phyloP scores from a whole-genome alignment of 2,888 invertebrate species.

The Leptogaster cylindrica region DNA sequence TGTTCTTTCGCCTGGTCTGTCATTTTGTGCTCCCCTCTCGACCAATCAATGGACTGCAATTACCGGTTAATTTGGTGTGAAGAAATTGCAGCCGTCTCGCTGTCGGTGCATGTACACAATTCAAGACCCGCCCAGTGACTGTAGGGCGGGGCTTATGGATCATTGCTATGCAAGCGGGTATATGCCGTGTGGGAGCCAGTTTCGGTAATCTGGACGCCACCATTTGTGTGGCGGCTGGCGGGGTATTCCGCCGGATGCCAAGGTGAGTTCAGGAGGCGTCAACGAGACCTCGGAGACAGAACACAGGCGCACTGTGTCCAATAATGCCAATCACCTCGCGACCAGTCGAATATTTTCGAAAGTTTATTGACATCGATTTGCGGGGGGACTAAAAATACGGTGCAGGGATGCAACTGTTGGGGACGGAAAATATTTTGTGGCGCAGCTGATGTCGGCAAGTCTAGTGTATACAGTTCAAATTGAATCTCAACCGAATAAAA shows the following conservation, averaged over 20 bases:
- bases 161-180: background rate
- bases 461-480: too few species aligned
- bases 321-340: conserved; percentile 29
- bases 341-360: conserved; percentile 5
- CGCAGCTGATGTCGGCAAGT: background rate
- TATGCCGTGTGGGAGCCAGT: background rate
- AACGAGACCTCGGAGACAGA: conserved; percentile 5
- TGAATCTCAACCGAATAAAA: too few species aligned
- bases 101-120: background rate
- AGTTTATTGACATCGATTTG: conserved; percentile 35
- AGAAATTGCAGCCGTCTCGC: background rate
- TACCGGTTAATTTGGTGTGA: background rate
- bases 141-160: background rate
- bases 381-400: conserved; percentile 1
- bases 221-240: too few species aligned
- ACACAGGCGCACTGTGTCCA: background rate
- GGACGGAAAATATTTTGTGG: background rate
- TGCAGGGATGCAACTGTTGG: background rate
- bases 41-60: conserved; percentile 33
- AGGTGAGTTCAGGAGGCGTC: conserved; percentile 20
- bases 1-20: conserved; percentile 3
- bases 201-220: too few species aligned
- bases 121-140: background rate
- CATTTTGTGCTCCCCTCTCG: background rate
- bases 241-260: background rate